phyloP scores from a whole-genome alignment of 2,888 invertebrate species.

The Pegoplata infirma region DNA sequence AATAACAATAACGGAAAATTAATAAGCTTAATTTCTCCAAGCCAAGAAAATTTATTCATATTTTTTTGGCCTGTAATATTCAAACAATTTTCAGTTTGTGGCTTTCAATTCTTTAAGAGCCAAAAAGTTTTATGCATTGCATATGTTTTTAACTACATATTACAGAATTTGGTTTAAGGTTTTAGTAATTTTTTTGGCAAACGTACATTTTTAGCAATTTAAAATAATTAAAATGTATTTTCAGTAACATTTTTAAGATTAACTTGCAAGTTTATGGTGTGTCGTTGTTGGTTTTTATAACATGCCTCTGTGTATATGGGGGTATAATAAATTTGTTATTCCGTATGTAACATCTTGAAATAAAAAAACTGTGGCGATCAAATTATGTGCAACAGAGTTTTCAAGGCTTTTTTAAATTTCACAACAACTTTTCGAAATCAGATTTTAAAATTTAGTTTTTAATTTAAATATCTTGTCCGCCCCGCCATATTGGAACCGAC shows the following conservation, averaged over 20 bases:
- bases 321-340: no score
- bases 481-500: no score
- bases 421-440: no score
- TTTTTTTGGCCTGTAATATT: conserved; percentile 12
- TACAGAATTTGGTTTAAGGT: not conserved
- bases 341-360: no score
- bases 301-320: no score
- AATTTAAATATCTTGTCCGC: no score
- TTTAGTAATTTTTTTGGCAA: conserved; percentile 34
- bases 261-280: not conserved
- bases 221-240: conserved; percentile 61
- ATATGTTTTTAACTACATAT: not conserved
- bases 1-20: conserved; percentile 22
- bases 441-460: no score
- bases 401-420: no score
- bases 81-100: not conserved
- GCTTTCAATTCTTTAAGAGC: not conserved
- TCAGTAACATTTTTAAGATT: conserved; percentile 29
- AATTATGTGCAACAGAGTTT: no score
- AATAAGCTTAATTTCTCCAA: conserved; percentile 48
- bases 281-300: no score
- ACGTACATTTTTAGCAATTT: conserved; percentile 45
- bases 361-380: no score
- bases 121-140: not conserved
- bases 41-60: conserved; percentile 43